Base-by-base conservation (phyloP, 1,140 invertebrate species). In the Drosophila auraria region DNA sequence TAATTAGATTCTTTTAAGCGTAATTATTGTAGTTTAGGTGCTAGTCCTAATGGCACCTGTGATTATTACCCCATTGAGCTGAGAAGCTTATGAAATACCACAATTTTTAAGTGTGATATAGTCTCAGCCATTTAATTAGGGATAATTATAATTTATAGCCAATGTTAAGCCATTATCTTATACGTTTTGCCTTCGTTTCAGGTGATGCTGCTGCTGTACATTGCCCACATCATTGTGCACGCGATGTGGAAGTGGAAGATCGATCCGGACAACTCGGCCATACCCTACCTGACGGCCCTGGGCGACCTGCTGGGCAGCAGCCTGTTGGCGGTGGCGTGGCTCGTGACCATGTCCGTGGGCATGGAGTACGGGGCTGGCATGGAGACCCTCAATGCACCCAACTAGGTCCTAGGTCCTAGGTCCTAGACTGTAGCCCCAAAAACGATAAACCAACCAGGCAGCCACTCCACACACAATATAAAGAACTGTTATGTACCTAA, bases 181-280 rank as follows among this genome's bases (percentile, higher is more conserved):
- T 64, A 27, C 4, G 30, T 5, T 9, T 14, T 30, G 36, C 15
- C 42, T 30, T 40, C 1, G 38, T 25, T 75, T 61, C 95, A 97
- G 96, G 95, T 98, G 4, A 95, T 96, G 94, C 91, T 97, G 38
- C 93, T 98, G 20, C 93, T 98, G 8, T 97, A 98, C 92, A 94
- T 97, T 50, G 96, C 97, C 2, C 97, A 98, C 84, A 95, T 98
- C 72, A 96, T 99, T 83, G 96, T 98, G 27, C 96, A 97, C 91
- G 96, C 95, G 60, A 98, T 99, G 96, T 99, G 98, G 98, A 95
- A 95, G 74, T 94, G 94, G 80, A 97, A 96, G 89, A 97, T 98
- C 77, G 98, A 99, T 94, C 98, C 98, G 2, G 98, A 99, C 92
- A 99, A 98, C 93, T 97, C 97, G n/a, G 97, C 98, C 17, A 99